phyloP scores from a whole-genome alignment of 2,888 invertebrate genomes.

The Phengaris alcon region DNA sequence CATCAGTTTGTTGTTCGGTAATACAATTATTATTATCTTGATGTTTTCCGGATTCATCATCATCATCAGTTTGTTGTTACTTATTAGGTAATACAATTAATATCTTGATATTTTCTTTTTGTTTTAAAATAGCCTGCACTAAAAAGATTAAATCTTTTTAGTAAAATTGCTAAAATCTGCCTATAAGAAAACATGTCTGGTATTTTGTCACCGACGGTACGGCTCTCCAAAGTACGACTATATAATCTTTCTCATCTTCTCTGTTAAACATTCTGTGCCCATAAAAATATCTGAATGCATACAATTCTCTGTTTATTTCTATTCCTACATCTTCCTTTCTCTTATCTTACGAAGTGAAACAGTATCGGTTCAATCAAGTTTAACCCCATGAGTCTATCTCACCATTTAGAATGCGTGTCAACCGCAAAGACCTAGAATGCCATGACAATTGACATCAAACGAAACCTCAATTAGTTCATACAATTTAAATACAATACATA shows the following conservation, averaged over 20 bases:
- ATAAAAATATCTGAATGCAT: no score
- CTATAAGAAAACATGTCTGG: no score
- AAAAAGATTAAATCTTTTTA: no score
- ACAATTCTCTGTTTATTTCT: no score
- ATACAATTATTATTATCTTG: not conserved
- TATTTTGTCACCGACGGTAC: no score
- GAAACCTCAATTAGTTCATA: not conserved
- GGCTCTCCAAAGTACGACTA: no score
- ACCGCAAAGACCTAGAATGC: conserved; percentile 17
- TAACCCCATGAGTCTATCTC: not conserved
- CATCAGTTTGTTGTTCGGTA: not conserved
- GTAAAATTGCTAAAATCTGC: no score
- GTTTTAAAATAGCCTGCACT: no score
- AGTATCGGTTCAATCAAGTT: not conserved
- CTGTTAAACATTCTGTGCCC: not conserved
- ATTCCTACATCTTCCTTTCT: no score
- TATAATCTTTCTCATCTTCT: not conserved
- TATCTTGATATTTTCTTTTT: no score
- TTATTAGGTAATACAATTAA: not conserved
- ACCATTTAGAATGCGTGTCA: conserved; percentile 6
- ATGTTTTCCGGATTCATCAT: not conserved
- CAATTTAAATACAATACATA: conserved; percentile 18
- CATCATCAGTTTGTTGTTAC: not conserved
- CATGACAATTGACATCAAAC: not conserved
- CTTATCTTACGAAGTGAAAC: not conserved